Evolutionary conservation across 2,797 vertebrate genomes (phyloP).

Genomic region (Gadopsis bispinosus): DNA sequence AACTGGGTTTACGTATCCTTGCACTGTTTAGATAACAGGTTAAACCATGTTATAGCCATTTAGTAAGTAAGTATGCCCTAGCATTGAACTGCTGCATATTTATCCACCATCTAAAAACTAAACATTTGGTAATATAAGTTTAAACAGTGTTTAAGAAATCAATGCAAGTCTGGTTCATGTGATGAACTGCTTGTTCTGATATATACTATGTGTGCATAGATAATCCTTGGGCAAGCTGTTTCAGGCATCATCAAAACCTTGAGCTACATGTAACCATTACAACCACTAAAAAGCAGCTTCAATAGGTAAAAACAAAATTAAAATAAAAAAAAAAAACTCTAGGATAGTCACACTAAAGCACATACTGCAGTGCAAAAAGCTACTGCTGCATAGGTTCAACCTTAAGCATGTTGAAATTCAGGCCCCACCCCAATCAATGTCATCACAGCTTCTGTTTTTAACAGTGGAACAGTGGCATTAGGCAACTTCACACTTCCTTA

Average conservation of each 20-base stretch:
- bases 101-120: neutral
- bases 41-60: neutral
- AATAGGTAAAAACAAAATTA: neutral
- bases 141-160: neutral
- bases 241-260: neutral
- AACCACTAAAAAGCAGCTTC: neutral
- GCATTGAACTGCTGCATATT: neutral
- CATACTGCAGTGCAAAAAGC: neutral
- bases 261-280: neutral
- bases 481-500: neutral
- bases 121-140: neutral
- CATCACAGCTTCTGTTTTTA: constrained; percentile 4
- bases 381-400: neutral
- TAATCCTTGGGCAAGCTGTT: neutral
- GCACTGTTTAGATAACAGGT: neutral
- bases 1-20: neutral
- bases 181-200: neutral
- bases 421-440: neutral
- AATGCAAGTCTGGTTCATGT: neutral
- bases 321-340: no score
- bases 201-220: neutral
- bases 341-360: neutral
- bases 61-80: no score
- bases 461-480: neutral
- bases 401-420: neutral